These are phyloP conservation scores for Frankliniella intonsa DNA, from an alignment of 2,888 invertebrate genomes.

Conservation along the genomic window DNA sequence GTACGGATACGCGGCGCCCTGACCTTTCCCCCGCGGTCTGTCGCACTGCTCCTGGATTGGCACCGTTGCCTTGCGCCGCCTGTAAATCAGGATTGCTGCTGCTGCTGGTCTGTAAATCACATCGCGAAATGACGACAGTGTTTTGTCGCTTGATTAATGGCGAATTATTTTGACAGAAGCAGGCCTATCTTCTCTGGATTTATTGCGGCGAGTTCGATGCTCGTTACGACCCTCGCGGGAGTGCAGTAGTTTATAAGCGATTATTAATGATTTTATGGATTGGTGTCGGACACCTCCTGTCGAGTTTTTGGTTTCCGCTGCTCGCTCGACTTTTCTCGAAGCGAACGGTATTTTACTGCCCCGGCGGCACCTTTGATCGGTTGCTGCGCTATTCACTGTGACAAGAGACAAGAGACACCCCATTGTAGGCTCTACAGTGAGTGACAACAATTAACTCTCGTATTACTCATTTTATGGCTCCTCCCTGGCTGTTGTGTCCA, in stretches of 20 bases:
- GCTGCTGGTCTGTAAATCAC: background rate
- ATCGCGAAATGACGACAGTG: background rate
- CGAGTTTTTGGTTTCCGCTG: background rate
- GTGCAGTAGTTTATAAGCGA: too few relatives aligned
- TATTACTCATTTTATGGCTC: background rate
- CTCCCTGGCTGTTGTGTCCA: background rate
- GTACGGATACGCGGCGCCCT: too few relatives aligned
- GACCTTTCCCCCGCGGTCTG: too few relatives aligned
- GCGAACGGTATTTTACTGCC: too few relatives aligned
- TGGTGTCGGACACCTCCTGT: background rate
- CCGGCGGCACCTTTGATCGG: background rate
- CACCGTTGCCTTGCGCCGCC: background rate
- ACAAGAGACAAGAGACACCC: background rate
- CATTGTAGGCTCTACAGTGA: background rate
- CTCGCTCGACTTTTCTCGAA: too few relatives aligned
- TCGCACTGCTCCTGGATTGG: too few relatives aligned
- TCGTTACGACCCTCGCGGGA: too few relatives aligned
- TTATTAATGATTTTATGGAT: background rate
- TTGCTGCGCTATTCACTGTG: background rate
- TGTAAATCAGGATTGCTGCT: background rate
- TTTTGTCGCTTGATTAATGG: background rate
- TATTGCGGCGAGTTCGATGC: too few relatives aligned
- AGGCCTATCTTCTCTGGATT: too few relatives aligned
- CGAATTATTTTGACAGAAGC: slow-evolving; percentile 9
- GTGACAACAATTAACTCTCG: background rate